Base-by-base conservation (phyloP, 2,797 vertebrate species). In the Gallirallus australis region DNA sequence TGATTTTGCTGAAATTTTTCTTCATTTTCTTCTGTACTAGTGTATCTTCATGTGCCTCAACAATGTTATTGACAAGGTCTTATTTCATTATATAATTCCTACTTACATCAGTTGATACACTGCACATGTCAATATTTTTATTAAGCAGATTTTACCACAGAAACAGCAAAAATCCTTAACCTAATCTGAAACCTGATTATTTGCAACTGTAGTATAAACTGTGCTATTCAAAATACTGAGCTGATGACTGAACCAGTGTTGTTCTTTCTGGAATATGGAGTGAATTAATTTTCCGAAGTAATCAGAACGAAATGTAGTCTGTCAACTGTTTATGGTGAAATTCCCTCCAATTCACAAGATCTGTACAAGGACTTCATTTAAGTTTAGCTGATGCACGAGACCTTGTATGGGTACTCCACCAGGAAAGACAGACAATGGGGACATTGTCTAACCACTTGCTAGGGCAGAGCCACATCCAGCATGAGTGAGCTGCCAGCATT, bases 1-100 rank as follows among this genome's bases (percentile, higher is more conserved):
- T 82, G 94, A 90, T 77, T 84, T 94, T 94, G 45, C 63, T 89
- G 30, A 93, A 20, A 93, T 97, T 97, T 97, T 94, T 97, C 94
- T 97, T 97, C 81, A 91, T 97, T 94, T 93, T 96, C 85, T 95
- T 92, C 60, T 68, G 27, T 72, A 39, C 53, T 73, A 60, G 7
- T 77, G 68, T 88, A 69, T 80, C 86, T 94, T 92, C 86, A 90
- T 87, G 72, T 95, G 48, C 95, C 86, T 92, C 86, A 85, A 79
- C 88, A 88, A 96, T 86, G 70, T 93, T 94, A 91, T 72, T 93
- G 54, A 85, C 92, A 94, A 96, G 93, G 94, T 93, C 93, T 97
- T 94, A 94, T 94, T 97, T 92, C 86, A 93, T 96, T 96, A 93
- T 94, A 82, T 93, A 93, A 90, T 83, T 96, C 59, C 79, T 66